Percentiles rank a stretch among this genome's conserved stretches.
These are phyloP conservation scores for Hafferia zeledoni DNA, from an alignment of 2,797 vertebrate genomes.

Conservation along the genomic window DNA sequence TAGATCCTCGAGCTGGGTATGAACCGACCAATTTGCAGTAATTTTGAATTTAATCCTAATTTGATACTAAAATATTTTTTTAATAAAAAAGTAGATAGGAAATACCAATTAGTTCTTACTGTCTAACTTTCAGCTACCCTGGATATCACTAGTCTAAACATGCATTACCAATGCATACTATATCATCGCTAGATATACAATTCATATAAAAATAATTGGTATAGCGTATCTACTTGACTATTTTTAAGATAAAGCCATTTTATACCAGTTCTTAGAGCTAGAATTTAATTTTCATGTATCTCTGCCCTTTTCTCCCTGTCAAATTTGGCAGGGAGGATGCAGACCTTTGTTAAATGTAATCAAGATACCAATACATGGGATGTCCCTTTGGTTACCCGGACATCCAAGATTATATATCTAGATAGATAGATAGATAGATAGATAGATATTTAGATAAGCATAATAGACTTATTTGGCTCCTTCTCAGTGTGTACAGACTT, in stretches of 20 bases:
- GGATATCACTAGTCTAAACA: not conserved
- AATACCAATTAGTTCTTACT: not conserved
- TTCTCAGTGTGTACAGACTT: not conserved
- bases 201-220: not conserved
- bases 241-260: not conserved
- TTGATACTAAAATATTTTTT: not conserved
- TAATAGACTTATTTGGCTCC: not conserved
- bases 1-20: conserved; percentile 93
- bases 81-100: not conserved
- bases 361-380: too few relatives aligned
- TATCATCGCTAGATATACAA: not conserved
- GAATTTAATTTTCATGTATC: not conserved
- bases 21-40: conserved; percentile 14
- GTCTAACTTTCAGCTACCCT: not conserved
- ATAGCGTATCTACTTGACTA: not conserved
- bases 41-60: not conserved
- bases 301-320: not conserved
- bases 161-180: not conserved
- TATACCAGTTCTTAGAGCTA: not conserved
- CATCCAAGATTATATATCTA: not conserved
- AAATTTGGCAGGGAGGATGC: not conserved
- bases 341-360: not conserved
- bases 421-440: too few relatives aligned
- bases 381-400: not conserved
- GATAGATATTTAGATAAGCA: not conserved